Conservation (phyloP, 2,797 vertebrate species). For the Xiphophorus birchmanni region DNA sequence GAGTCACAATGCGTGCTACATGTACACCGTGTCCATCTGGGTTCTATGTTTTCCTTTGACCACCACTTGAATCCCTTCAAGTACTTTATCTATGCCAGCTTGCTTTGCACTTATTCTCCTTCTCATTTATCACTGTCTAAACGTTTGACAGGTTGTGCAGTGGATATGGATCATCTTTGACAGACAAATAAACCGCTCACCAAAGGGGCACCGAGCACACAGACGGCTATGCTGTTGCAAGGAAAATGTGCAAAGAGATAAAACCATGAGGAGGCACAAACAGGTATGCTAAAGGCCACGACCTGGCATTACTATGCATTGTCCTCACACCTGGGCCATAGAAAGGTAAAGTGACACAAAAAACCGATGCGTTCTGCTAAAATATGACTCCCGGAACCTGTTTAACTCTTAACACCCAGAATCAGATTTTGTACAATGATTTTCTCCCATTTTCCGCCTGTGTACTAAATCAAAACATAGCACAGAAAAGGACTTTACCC, state of each 20-base stretch:
- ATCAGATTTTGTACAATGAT: conserved; percentile 12
- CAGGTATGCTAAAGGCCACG: conserved; percentile 15
- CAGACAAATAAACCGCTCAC: conserved; percentile 61
- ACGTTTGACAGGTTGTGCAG: conserved; percentile 58
- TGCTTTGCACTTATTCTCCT: conserved; percentile 52
- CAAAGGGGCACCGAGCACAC: conserved; percentile 44
- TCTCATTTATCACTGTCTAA: conserved; percentile 71
- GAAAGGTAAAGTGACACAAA: conserved; percentile 8
- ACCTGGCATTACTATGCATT: conserved; percentile 23
- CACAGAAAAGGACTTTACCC: conserved; percentile 40
- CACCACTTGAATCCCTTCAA: conserved; percentile 47
- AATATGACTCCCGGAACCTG: conserved; percentile 1
- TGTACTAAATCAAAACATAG: not conserved
- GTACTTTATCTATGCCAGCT: conserved; percentile 59
- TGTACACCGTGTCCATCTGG: conserved; percentile 19
- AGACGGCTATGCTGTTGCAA: conserved; percentile 23
- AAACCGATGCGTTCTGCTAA: not conserved
- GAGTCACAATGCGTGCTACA: not conserved
- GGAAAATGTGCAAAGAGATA: conserved; percentile 37
- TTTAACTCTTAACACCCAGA: conserved; percentile 8
- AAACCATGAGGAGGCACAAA: conserved; percentile 23
- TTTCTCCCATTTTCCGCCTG: not conserved
- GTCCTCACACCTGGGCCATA: conserved; percentile 9
- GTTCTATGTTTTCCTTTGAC: conserved; percentile 41
- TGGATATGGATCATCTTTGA: conserved; percentile 74